Conservation (phyloP, 2,888 invertebrate genomes). For the Cynaeus angustus region DNA sequence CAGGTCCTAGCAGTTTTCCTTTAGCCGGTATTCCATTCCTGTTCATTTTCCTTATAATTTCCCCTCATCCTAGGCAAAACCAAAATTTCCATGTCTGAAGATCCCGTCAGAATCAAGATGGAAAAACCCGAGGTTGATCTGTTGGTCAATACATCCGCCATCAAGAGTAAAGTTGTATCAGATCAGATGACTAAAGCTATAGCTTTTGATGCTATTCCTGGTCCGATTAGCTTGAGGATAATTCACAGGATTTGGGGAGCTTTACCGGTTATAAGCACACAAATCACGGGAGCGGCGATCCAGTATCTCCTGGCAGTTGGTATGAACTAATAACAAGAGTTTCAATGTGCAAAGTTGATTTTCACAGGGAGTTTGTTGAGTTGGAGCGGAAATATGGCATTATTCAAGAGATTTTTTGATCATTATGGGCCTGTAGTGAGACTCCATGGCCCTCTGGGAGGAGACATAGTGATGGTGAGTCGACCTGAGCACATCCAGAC, state of each 20-base stretch:
- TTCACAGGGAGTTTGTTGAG: constrained; percentile 68
- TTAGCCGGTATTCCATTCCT: constrained; percentile 20
- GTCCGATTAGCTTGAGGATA: constrained; percentile 75
- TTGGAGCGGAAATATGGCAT: constrained; percentile 71
- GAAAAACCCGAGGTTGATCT: constrained; percentile 16
- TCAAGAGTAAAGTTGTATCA: background rate
- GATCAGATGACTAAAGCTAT: constrained; percentile 49
- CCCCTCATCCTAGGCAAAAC: constrained; percentile 12
- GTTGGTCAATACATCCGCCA: constrained; percentile 12
- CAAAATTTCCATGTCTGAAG: constrained; percentile 13
- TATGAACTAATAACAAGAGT: constrained; percentile 60
- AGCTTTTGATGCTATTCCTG: constrained; percentile 79
- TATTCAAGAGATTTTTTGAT: constrained; percentile 71
- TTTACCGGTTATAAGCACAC: constrained; percentile 78
- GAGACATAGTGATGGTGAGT: constrained; percentile 78
- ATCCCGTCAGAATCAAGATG: constrained; percentile 12
- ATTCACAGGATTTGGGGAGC: constrained; percentile 77
- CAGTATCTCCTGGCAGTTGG: constrained; percentile 74
- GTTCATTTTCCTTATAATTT: background rate
- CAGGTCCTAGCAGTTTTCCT: constrained; percentile 7
- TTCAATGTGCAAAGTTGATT: too few relatives aligned
- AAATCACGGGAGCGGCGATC: constrained; percentile 74
- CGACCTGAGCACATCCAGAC: constrained; percentile 79
- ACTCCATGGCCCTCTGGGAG: constrained; percentile 78
- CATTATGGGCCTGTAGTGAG: constrained; percentile 80